phyloP scores from a whole-genome alignment of 1,140 invertebrate species.

The Gryllus bimaculatus region DNA sequence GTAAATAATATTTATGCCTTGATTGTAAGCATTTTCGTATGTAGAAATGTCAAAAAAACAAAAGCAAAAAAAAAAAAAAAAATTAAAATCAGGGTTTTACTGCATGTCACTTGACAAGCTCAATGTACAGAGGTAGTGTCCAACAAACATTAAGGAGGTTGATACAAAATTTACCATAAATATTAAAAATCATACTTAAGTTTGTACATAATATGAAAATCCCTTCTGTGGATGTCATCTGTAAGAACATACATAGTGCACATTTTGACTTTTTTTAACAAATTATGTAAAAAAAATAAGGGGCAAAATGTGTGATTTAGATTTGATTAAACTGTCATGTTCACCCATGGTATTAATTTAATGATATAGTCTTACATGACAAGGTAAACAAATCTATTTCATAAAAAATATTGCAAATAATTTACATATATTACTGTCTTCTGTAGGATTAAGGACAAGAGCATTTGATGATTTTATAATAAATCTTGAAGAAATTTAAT shows the following conservation, averaged over 20 bases:
- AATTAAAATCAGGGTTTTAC: neutral
- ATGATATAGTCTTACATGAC: constrained; percentile 2
- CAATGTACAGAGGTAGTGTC: constrained; percentile 29
- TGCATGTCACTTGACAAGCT: constrained; percentile 25
- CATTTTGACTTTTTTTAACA: constrained; percentile 15
- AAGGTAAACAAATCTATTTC: constrained; percentile 10
- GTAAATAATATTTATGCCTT: neutral
- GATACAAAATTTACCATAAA: constrained; percentile 10
- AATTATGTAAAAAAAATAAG: constrained; percentile 8
- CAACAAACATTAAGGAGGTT: constrained; percentile 23
- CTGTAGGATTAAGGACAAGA: constrained; percentile 28
- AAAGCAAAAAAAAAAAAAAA: no score
- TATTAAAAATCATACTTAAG: constrained; percentile 22
- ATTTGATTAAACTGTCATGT: constrained; percentile 6
- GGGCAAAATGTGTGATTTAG: constrained; percentile 3
- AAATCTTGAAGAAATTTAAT: constrained; percentile 27
- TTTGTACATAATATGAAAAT: constrained; percentile 20
- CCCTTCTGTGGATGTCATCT: constrained; percentile 16
- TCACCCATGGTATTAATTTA: constrained; percentile 15
- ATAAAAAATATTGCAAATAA: constrained; percentile 24
- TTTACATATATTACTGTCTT: constrained; percentile 28
- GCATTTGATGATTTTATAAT: constrained; percentile 32
- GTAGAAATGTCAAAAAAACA: neutral
- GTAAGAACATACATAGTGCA: constrained; percentile 23
- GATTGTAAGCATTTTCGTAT: neutral